Evolutionary conservation across 2,888 invertebrate species (phyloP).

Genomic region (Megalurothrips usitatus): DNA sequence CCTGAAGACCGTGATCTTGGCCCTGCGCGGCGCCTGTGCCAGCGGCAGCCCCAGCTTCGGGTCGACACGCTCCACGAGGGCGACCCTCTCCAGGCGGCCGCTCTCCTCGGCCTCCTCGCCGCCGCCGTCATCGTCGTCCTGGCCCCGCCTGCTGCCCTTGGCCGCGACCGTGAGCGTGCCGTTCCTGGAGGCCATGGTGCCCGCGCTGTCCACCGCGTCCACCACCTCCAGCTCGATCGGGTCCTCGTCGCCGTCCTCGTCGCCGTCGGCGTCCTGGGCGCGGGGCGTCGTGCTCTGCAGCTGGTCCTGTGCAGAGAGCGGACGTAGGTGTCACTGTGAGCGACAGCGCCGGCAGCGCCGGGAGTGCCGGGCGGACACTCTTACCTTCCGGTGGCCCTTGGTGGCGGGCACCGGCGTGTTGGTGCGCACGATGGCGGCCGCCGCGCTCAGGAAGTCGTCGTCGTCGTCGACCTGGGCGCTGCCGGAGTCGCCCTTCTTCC

Average conservation of each 20-base stretch:
- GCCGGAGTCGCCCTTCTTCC: background rate
- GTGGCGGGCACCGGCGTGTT: background rate
- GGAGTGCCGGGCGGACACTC: too few relatives aligned
- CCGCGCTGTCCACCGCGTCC: constrained; percentile 9
- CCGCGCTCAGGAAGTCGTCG: constrained; percentile 15
- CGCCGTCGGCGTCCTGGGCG: background rate
- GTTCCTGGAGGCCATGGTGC: background rate
- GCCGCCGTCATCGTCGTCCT: background rate
- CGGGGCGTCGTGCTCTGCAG: background rate
- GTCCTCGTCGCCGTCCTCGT: constrained; percentile 3
- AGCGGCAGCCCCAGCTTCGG: background rate
- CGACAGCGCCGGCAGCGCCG: too few relatives aligned
- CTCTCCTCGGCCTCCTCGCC: constrained; percentile 10
- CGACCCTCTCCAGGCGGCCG: constrained; percentile 15
- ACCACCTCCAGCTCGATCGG: constrained; percentile 16
- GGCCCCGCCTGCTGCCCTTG: background rate
- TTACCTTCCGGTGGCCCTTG: too few relatives aligned
- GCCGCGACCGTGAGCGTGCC: background rate
- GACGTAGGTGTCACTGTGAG: background rate
- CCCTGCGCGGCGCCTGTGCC: background rate
- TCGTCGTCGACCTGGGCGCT: background rate
- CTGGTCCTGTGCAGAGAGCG: background rate
- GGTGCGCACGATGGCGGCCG: constrained; percentile 17
- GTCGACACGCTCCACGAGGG: constrained; percentile 7
- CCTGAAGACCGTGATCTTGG: constrained; percentile 16